Evolutionary conservation across 2,888 invertebrate species (phyloP).

Genomic region (Dolichopus griseipennis): DNA sequence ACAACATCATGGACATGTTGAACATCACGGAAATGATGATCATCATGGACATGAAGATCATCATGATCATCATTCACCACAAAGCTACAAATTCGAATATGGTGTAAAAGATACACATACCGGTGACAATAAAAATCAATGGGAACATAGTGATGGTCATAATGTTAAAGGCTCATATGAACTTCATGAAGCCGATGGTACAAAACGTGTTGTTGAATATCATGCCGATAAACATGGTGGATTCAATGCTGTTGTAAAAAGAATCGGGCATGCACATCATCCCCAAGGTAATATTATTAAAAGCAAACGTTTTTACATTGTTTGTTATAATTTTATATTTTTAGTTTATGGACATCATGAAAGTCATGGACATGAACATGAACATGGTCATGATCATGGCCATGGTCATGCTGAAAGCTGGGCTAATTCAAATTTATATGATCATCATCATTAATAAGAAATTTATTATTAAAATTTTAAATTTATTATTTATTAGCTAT

Average conservation of each 20-base stretch:
- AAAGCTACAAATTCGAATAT: conserved; percentile 45
- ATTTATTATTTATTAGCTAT: too few species aligned
- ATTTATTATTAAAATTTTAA: too few species aligned
- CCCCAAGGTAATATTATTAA: conserved; percentile 7
- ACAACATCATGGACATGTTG: not conserved
- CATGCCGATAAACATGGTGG: conserved; percentile 45
- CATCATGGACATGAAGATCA: conserved; percentile 19
- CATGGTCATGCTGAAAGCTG: conserved; percentile 1
- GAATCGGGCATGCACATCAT: conserved; percentile 41
- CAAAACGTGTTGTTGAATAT: conserved; percentile 46
- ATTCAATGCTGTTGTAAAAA: conserved; percentile 46
- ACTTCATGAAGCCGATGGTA: conserved; percentile 46
- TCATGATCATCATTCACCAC: conserved; percentile 43
- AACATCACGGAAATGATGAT: conserved; percentile 20
- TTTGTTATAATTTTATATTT: too few species aligned
- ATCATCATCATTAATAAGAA: not conserved
- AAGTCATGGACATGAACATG: conserved; percentile 20
- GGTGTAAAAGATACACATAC: conserved; percentile 46
- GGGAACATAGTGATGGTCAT: conserved; percentile 48
- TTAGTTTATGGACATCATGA: conserved; percentile 4
- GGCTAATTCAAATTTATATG: conserved; percentile 7
- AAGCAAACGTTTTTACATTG: too few species aligned
- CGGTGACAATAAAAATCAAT: conserved; percentile 45
- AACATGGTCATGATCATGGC: conserved; percentile 27
- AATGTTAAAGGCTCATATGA: conserved; percentile 44